A percentile compares a stretch with the other conserved stretches of the same genome.
Evolutionary conservation across 2,888 invertebrate species (phyloP).

Genomic region (Agrenia bidenticulata): DNA sequence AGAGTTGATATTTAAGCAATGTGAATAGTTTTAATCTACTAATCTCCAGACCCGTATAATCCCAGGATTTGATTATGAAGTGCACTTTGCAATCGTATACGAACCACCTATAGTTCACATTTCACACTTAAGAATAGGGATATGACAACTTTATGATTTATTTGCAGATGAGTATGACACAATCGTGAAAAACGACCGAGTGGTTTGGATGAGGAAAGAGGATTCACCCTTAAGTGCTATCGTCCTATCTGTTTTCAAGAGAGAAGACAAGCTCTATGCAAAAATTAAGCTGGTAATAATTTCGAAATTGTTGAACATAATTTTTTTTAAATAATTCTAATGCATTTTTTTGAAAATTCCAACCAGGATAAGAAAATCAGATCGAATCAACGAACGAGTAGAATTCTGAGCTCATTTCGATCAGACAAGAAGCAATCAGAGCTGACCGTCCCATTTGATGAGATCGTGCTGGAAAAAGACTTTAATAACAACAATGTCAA

Average conservation of each 20-base stretch:
- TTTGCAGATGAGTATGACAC: slow-evolving; percentile 31
- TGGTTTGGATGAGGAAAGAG: slow-evolving; percentile 37
- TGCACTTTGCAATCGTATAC: too few relatives aligned
- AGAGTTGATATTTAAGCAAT: too few relatives aligned
- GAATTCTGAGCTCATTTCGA: slow-evolving; percentile 40
- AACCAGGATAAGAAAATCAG: slow-evolving; percentile 37
- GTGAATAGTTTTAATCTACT: too few relatives aligned
- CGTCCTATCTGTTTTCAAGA: slow-evolving; percentile 38
- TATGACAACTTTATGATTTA: slow-evolving; percentile 2
- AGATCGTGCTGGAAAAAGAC: slow-evolving; percentile 37
- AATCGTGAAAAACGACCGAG: slow-evolving; percentile 43
- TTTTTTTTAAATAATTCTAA: neutral
- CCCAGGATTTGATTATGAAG: too few relatives aligned
- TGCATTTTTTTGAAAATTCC: neutral
- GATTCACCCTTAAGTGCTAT: slow-evolving; percentile 29
- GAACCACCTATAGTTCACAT: too few relatives aligned
- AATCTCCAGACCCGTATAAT: too few relatives aligned
- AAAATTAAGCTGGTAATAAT: slow-evolving; percentile 36
- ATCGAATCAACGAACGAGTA: slow-evolving; percentile 25
- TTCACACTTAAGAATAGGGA: too few relatives aligned
- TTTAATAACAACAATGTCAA: slow-evolving; percentile 22
- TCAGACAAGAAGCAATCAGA: slow-evolving; percentile 36
- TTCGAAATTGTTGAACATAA: neutral
- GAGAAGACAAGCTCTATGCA: slow-evolving; percentile 33
- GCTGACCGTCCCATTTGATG: slow-evolving; percentile 40